Conservation (phyloP, 2,797 vertebrate genomes). For the Menidia menidia region DNA sequence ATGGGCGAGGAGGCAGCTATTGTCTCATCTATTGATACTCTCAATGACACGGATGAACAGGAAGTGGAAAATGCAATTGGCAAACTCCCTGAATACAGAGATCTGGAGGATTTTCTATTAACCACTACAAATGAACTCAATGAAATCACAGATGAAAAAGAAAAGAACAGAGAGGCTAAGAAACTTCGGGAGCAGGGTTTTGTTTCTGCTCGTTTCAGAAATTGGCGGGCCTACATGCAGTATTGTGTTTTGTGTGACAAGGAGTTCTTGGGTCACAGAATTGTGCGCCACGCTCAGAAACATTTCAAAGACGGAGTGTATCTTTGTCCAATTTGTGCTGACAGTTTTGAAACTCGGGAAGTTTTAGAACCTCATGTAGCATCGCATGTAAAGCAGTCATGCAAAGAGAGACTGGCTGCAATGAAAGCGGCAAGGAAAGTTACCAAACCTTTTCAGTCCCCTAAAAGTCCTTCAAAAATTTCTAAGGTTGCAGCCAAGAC, state of each 20-base stretch:
- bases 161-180: conserved; percentile 96
- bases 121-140: conserved; percentile 89
- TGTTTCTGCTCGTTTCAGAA: conserved; percentile 98
- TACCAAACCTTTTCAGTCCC: conserved; percentile 82
- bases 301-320: conserved; percentile 98
- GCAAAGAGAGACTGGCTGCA: conserved; percentile 96
- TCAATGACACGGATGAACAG: conserved; percentile 96
- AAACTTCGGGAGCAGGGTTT: conserved; percentile 95
- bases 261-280: conserved; percentile 97
- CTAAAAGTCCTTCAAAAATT: conserved; percentile 75
- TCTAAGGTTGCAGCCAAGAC: conserved; percentile 86
- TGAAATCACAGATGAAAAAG: conserved; percentile 88
- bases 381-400: conserved; percentile 97
- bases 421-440: conserved; percentile 94
- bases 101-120: conserved; percentile 88
- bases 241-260: conserved; percentile 99
- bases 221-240: conserved; percentile 99
- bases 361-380: conserved; percentile 98
- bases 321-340: conserved; percentile 97
- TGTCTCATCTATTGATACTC: conserved; percentile 96
- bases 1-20: conserved; percentile 99
- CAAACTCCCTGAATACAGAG: conserved; percentile 88
- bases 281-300: conserved; percentile 97
- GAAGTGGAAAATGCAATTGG: conserved; percentile 87
- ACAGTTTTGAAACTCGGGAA: conserved; percentile 94